Evolutionary conservation across 2,797 vertebrate species (phyloP), one percentile per base, ranked within the genome.

Genomic region (Trachurus trachurus): DNA sequence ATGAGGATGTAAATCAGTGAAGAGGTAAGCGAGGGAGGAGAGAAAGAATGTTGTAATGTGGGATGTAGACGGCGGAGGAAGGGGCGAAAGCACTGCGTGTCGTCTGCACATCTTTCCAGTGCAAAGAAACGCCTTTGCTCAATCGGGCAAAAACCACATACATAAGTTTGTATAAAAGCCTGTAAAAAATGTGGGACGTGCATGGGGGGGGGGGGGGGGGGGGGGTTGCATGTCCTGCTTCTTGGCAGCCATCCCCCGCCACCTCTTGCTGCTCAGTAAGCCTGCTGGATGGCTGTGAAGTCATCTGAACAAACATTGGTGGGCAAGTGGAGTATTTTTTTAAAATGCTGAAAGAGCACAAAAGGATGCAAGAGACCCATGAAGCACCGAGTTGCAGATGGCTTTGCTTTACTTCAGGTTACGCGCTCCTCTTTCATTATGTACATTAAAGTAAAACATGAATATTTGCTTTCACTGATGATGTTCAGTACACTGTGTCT

Each of bases 1-100:
- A 78, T n/a, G 77, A 78, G 87, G 74, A 92, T 79, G 88, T 90
- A 87, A 89, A 87, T 89, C 72, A 70, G 71, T 31, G 73, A 74
- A 6, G 70, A 64, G n/a, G 61, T 58, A 59, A 73, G 66, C 5
- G 37, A 52, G 58, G 63, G 84, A 77, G 66, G 74, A 71, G 59
- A 70, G 59, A 61, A 74, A 85, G 87, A 74, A 88, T 84, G 88
- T 82, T 76, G 71, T 78, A 80, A 77, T 89, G 83, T 82, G 62
- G 71, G 80, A 88, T 10, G 54, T 66, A 73, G 83, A 86, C 26
- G 57, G 69, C 9, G 47, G 39, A 74, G 63, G 59, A 84, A 72
- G 80, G 53, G 58, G 59, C 49, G 70, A 59, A 52, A 66, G 78
- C 39, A 69, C 64, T 21, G 62, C 63, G 78, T 58, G 82, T 80